Base-by-base conservation (phyloP, 2,113 vertebrate genomes). In the Bufo gargarizans region DNA sequence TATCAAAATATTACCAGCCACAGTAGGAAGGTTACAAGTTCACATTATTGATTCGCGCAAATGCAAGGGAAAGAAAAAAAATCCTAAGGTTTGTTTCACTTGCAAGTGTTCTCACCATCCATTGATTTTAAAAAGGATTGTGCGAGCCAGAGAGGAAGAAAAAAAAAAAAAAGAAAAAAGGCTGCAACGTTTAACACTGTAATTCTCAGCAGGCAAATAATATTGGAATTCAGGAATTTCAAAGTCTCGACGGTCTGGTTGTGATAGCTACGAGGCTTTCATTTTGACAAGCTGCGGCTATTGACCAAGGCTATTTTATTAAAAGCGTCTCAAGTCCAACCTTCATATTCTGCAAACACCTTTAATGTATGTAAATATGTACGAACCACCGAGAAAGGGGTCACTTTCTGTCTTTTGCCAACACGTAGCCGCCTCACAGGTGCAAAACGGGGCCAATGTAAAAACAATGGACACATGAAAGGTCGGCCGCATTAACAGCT, bases 11-110 rank as follows among this genome's bases (percentile, higher is more conserved):
- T 55, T 88, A 84, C 59, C n/a, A 49, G 76, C 61, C 87, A 69
- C 82, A 88, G 72, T 69, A 84, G 72, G 81, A 88, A 88, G 87
- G 82, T 88, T 88, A 88, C 81, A 88, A 88, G 87, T 88, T 88
- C 87, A 88, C 67, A n/a, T 13, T 84, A 88, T 88, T 84, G 87
- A 88, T 88, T 88, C 19, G 33, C 47, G 81, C 59, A 77, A 88
- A 84, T 84, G 74, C 58, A 55, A 20, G 47, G 17, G 58, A 33
- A 77, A 58, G 77, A 84, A 83, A 77, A 81, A 84, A 84, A 83
- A 67, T 16, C 61, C 81, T 78, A 16, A 78, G 81, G 65, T 84
- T 55, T 84, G 58, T 84, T 88, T 88, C 79, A 77, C 82, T 84
- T 50, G n/a, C 55, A 45, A 50, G 87, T n/a, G 4, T 88, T 84